Evolutionary conservation across 2,113 vertebrate genomes (phyloP), one percentile per base, ranked within the genome.

Genomic region (Gallinago paraguaiae): DNA sequence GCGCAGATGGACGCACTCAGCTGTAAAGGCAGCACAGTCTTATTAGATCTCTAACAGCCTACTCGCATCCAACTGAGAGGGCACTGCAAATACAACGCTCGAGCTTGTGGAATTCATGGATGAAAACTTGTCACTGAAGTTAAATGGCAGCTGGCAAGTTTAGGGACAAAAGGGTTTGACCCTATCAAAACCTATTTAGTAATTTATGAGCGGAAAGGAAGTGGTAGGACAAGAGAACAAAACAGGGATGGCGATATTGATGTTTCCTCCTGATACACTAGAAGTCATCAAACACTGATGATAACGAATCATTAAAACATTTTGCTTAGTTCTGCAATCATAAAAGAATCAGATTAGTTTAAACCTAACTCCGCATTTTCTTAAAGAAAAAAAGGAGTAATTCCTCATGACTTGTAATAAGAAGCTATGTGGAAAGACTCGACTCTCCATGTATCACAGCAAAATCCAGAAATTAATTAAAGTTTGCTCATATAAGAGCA

Each of bases 1-100:
- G 83, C 45, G 0, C 96, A 95, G 95, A 93, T 85, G 93, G 95
- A 30, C 41, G 43, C 94, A 68, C 19, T 86, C 91, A 93, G 91
- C 94, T 93, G 91, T 84, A 64, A 96, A 92, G 1, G 13, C 83
- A 56, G 89, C 65, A 45, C 61, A 65, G 81, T 53, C 60, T 64
- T 89, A 71, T 76, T 76, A 89, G 61, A 85, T 84, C 91, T 82
- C 91, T 16, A 87, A 91, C 35, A 89, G 80, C 65, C 78, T 75
- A 37, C 69, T 60, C 4, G 0, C 60, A 68, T 30, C 43, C 3
- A 0, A 69, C 94, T n/a, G 64, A 84, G 74, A 75, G 53, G 69
- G 71, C 86, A 48, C 33, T 22, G 56, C 6, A 4, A 84, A 95
- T 23, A n/a, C 54, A 85, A 71, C 57, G 6, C 48, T 82, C 65